These are phyloP conservation scores for Silurus meridionalis DNA, from an alignment of 2,113 vertebrate genomes.

Conservation along the genomic window DNA sequence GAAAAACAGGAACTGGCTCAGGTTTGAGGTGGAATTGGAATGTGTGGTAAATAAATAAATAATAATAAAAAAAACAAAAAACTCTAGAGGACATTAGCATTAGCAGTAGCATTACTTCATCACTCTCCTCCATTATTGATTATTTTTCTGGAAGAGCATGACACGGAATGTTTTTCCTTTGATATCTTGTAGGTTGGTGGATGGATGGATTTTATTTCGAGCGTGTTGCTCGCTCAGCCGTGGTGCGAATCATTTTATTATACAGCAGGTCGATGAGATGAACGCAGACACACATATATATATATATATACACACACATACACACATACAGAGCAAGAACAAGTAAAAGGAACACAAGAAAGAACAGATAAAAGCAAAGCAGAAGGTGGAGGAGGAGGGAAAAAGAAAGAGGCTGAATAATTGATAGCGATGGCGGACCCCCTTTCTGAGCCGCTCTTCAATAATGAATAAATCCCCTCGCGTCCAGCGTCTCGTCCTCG, in stretches of 20 bases:
- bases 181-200: neutral
- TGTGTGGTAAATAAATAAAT: neutral
- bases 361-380: neutral
- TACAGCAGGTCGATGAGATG: neutral
- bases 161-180: neutral
- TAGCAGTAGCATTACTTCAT: neutral
- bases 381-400: neutral
- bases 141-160: neutral
- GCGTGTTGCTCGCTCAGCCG: neutral
- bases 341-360: neutral
- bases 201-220: neutral
- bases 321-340: neutral
- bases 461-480: constrained; percentile 56
- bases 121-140: neutral
- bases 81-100: neutral
- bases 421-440: constrained; percentile 55
- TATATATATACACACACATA: no score
- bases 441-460: constrained; percentile 44
- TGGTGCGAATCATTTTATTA: neutral
- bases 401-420: constrained; percentile 46
- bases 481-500: constrained; percentile 3
- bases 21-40: neutral
- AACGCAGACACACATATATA: neutral
- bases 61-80: no score
- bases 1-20: no score